These are phyloP conservation scores for Drosophila nigromelanica DNA, from an alignment of 1,140 invertebrate genomes.

Conservation along the genomic window DNA sequence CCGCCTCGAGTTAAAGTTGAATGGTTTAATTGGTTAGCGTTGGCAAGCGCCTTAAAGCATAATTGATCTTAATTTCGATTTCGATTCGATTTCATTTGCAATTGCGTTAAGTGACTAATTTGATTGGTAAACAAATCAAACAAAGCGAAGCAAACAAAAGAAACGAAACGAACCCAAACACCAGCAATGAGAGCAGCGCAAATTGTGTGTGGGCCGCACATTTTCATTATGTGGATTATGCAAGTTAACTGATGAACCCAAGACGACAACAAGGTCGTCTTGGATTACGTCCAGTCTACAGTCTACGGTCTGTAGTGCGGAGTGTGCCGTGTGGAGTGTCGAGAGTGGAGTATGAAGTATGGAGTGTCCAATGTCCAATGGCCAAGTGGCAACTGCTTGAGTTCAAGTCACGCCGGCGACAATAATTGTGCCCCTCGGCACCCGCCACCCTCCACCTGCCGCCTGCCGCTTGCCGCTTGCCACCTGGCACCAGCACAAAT, in stretches of 20 bases:
- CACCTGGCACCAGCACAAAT: conserved; percentile 3
- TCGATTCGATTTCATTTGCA: conserved; percentile 54
- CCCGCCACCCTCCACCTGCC: background rate
- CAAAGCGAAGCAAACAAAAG: conserved; percentile 18
- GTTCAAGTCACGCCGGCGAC: conserved; percentile 69
- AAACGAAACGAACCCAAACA: conserved; percentile 10
- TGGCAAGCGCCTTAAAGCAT: conserved; percentile 43
- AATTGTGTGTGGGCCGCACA: conserved; percentile 34
- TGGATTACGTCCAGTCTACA: conserved; percentile 38
- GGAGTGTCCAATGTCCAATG: conserved; percentile 50
- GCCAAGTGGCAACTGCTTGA: conserved; percentile 56
- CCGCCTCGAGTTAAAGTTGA: conserved; percentile 31
- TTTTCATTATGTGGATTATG: conserved; percentile 43
- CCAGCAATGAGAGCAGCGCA: conserved; percentile 3
- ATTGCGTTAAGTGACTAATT: conserved; percentile 70
- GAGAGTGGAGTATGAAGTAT: conserved; percentile 19
- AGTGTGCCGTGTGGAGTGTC: background rate
- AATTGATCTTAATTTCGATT: conserved; percentile 69
- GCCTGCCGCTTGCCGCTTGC: background rate
- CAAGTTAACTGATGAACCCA: conserved; percentile 38
- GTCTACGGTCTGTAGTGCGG: background rate
- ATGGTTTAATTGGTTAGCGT: conserved; percentile 66
- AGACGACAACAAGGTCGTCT: conserved; percentile 59
- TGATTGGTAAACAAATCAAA: conserved; percentile 67
- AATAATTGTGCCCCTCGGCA: conserved; percentile 48